Base-by-base conservation (phyloP, 53 echinoderm and acorn worm species). In the Pentamera pediparva region DNA sequence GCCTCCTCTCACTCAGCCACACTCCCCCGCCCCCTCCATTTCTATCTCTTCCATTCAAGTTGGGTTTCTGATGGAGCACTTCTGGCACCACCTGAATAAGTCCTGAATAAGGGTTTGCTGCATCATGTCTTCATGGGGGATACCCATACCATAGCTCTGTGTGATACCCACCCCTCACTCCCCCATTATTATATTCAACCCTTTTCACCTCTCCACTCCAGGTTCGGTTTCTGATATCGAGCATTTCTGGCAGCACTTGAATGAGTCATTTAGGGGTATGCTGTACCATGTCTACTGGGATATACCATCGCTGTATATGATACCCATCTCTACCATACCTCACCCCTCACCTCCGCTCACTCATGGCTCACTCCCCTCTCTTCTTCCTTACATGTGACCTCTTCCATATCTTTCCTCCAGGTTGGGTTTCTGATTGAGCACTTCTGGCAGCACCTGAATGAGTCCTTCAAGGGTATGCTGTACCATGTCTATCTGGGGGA, bases 91-190 rank as follows among this genome's bases (percentile, higher is more conserved):
- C 27, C 35, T 61, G 61, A 61, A 61, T 61, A 34, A 61, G 31
- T 61, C 54, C 35, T 61, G 17, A n/a, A 19, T 30, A 28, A 34
- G n/a, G 25, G 35, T 4, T 31, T 61, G 61, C 31, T 61, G 61
- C 5, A 24, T 1, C 61, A 61, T 19, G 31, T 34, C 31, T 61
- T 31, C 18, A n/a, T 61, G 19, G 61, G 31, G 21, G 80, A 86
- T 19, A 49, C 75, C 36, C n/a, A n/a, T n/a, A n/a, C n/a, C n/a
- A 59, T 92, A 26, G 76, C 78, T 19, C 31, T 92, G 8, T 92
- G 92, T 79, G 92, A 92, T 53, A 88, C 83, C 29, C 69, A 84
- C 43, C 64, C 88, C 12, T 88, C n/a, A n/a, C n/a, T n/a, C n/a
- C n/a, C n/a, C n/a, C n/a, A n/a, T n/a, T n/a, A n/a, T n/a, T n/a